A percentile compares a stretch with the other conserved stretches of the same genome.
Conservation (phyloP, 1,140 invertebrate species). For the Lamellibrachia luymesi region DNA sequence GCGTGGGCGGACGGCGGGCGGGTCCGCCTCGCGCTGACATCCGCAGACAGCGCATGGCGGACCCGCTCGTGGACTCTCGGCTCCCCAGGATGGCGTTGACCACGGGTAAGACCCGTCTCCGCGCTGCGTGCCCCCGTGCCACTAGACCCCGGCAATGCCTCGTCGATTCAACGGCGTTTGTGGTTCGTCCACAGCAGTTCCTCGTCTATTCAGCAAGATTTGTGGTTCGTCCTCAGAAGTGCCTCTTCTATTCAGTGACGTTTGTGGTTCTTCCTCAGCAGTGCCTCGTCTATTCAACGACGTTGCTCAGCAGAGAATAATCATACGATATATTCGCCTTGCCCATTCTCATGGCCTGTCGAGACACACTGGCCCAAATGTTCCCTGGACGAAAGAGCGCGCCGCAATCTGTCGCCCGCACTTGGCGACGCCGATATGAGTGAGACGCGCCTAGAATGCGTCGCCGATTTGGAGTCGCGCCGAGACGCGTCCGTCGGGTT, state of each 20-base stretch:
- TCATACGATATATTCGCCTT: background rate
- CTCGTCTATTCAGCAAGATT: background rate
- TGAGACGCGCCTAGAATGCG: background rate
- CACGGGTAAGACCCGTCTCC: too few species aligned
- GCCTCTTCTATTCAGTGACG: background rate
- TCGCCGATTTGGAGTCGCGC: background rate
- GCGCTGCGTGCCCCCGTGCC: background rate
- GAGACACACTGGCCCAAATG: background rate
- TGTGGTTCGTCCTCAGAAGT: background rate
- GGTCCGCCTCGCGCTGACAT: background rate
- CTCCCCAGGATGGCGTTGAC: background rate
- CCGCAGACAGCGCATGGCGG: background rate
- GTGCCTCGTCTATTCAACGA: background rate
- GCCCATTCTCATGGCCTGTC: background rate
- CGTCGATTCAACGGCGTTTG: background rate
- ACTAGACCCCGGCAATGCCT: background rate
- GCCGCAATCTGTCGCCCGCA: background rate
- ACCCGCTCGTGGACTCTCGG: background rate
- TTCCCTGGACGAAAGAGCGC: background rate
- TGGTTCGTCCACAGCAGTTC: background rate
- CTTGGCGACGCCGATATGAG: background rate
- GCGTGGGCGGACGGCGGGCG: background rate
- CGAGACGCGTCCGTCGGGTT: background rate
- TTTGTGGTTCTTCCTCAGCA: background rate
- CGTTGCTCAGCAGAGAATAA: background rate